Evolutionary conservation across 2,113 vertebrate genomes (phyloP), one percentile per base, ranked within the genome.

Genomic region (Tor tambroides): DNA sequence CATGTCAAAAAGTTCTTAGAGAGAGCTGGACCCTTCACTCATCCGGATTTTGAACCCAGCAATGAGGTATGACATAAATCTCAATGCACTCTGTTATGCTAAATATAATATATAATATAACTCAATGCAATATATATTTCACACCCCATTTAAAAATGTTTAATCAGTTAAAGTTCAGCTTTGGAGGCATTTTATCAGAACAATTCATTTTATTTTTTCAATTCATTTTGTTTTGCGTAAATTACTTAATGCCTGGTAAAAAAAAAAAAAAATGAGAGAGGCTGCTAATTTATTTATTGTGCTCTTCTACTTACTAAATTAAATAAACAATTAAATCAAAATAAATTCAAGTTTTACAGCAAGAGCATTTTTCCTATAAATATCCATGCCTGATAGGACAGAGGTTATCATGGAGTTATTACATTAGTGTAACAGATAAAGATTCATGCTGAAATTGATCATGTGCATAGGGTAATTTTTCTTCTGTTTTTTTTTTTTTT

Each of bases 1-100:
- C 97, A 98, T 94, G 92, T 98, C 92, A 97, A 94, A 95, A 98
- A 96, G 93, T 98, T 98, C 94, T 96, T 98, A 88, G 97, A 98
- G 94, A 96, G 97, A 94, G 95, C 97, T 79, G 97, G 97, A 94
- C 97, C 97, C 75, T 98, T 98, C 95, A 97, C 95, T 89, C 97
- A 98, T 95, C 97, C 97, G 30, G 97, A 97, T 95, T 98, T 98
- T 95, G 97, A 98, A 91, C 96, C 97, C 30, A 96, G 96, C 96
- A 95, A 96, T 94, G 95, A 98, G 97, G 97, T 98, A 96, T 43
- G 43, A 2, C 43, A 4, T 26, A 4, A 17, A 49, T 32, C 19
- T 59, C 12, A 65, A 28, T 65, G 63, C 63, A 65, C 21, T 26
- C 26, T 63, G 11, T 63, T 28, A 26, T 63, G 2, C 9, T 2